Evolutionary conservation across 2,888 invertebrate species (phyloP).

Genomic region (Eumerus sabulonum): DNA sequence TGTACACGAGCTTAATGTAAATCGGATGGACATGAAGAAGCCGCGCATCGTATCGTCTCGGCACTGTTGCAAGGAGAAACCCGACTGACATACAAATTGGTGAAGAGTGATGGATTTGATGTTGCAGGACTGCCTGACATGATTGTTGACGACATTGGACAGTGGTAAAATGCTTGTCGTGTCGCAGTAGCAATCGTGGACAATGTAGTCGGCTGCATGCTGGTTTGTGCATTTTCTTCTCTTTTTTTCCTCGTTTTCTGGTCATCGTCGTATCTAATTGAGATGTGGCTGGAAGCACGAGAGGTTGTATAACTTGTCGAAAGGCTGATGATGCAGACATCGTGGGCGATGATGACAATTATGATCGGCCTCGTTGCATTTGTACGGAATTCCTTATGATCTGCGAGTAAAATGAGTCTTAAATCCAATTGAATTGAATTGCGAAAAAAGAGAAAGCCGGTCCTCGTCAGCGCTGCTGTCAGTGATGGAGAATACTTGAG

Average conservation of each 20-base stretch:
- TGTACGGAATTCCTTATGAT: constrained; percentile 13
- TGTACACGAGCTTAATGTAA: constrained; percentile 56
- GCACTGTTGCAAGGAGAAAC: constrained; percentile 23
- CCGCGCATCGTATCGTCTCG: constrained; percentile 25
- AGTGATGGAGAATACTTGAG: too few species aligned
- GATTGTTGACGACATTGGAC: constrained; percentile 50
- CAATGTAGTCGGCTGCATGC: too few species aligned
- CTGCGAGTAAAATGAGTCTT: constrained; percentile 19
- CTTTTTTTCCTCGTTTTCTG: constrained; percentile 30
- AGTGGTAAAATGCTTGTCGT: constrained; percentile 34
- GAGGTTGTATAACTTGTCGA: constrained; percentile 53
- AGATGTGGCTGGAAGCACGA: constrained; percentile 40
- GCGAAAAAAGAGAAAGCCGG: constrained; percentile 51
- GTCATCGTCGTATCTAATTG: constrained; percentile 50
- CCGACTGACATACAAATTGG: constrained; percentile 58
- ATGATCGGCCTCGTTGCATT: constrained; percentile 35
- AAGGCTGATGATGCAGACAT: constrained; percentile 4
- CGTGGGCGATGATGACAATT: constrained; percentile 36
- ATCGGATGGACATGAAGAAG: constrained; percentile 57
- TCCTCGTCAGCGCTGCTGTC: not conserved
- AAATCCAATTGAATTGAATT: constrained; percentile 9
- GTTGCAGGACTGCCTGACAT: constrained; percentile 57
- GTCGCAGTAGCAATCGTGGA: too few species aligned
- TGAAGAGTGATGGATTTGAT: constrained; percentile 64
- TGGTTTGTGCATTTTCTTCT: constrained; percentile 7